Conservation (phyloP, 2,113 vertebrate species). For the Xyrauchen texanus region DNA sequence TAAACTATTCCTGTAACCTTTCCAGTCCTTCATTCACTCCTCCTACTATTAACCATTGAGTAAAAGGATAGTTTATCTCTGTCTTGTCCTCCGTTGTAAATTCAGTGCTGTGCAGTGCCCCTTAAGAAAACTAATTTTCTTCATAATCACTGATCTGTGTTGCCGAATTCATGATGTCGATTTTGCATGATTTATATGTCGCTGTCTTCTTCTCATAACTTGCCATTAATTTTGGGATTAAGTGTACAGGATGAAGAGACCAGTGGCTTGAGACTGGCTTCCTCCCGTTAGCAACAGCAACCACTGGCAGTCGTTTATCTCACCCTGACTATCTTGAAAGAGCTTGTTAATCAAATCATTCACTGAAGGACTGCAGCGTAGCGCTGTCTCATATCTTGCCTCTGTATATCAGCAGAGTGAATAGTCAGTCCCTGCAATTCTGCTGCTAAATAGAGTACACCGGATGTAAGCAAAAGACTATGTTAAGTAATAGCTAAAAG, state of each 20-base stretch:
- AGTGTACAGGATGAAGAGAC: constrained; percentile 4
- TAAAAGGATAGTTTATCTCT: not conserved
- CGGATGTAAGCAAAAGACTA: too few species aligned
- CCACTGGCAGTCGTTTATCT: constrained; percentile 23
- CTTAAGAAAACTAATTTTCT: constrained; percentile 21
- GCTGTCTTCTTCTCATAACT: constrained; percentile 45
- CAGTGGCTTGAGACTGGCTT: not conserved
- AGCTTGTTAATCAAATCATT: constrained; percentile 51
- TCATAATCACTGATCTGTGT: constrained; percentile 44
- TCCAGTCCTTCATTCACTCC: not conserved
- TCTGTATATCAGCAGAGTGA: constrained; percentile 27
- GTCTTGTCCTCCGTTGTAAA: not conserved
- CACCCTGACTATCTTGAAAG: constrained; percentile 30
- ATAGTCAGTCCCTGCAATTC: not conserved
- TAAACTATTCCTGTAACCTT: not conserved
- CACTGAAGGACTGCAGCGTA: constrained; percentile 36
- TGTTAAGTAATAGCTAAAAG: too few species aligned
- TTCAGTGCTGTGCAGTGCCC: not conserved
- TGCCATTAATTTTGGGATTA: constrained; percentile 42
- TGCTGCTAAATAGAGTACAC: too few species aligned
- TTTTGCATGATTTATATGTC: constrained; percentile 48
- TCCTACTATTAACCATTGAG: not conserved
- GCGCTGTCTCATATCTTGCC: constrained; percentile 14
- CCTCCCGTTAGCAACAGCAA: constrained; percentile 16
- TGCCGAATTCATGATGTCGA: constrained; percentile 31